Conservation (phyloP, 2,113 vertebrate species). For the Perccottus glenii region DNA sequence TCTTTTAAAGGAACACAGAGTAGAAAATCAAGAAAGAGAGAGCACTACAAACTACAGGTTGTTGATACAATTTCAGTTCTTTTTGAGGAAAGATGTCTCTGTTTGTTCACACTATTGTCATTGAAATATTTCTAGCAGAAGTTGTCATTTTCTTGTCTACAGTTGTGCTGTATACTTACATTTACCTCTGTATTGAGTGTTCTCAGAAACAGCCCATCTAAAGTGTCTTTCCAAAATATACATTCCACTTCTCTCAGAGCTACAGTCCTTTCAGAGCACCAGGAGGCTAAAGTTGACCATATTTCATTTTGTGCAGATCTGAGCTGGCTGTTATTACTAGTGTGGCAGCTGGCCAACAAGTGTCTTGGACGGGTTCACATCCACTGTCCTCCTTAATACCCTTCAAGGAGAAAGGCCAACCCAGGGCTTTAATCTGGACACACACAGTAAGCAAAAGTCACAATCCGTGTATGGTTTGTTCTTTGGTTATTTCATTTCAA, state of each 20-base stretch:
- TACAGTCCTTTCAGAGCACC: slow-evolving; percentile 44
- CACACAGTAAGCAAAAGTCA: not conserved
- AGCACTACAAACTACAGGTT: not conserved
- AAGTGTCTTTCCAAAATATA: slow-evolving; percentile 47
- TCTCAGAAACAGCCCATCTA: slow-evolving; percentile 45
- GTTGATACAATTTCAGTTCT: not conserved
- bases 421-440: slow-evolving; percentile 28
- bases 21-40: not conserved
- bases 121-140: slow-evolving; percentile 14
- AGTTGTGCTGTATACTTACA: slow-evolving; percentile 24
- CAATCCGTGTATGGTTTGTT: too few species aligned
- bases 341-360: slow-evolving; percentile 55
- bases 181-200: slow-evolving; percentile 27
- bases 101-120: not conserved
- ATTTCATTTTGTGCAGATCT: slow-evolving; percentile 62
- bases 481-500: too few species aligned
- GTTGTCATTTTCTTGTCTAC: slow-evolving; percentile 2
- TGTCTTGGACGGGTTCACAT: slow-evolving; percentile 26
- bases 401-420: slow-evolving; percentile 25
- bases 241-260: slow-evolving; percentile 56
- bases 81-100: not conserved
- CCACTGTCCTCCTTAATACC: slow-evolving; percentile 21
- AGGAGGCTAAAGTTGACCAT: slow-evolving; percentile 47
- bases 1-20: not conserved
- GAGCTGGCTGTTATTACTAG: slow-evolving; percentile 71